phyloP scores from a whole-genome alignment of 2,797 vertebrate species.

The Falco columbarius region DNA sequence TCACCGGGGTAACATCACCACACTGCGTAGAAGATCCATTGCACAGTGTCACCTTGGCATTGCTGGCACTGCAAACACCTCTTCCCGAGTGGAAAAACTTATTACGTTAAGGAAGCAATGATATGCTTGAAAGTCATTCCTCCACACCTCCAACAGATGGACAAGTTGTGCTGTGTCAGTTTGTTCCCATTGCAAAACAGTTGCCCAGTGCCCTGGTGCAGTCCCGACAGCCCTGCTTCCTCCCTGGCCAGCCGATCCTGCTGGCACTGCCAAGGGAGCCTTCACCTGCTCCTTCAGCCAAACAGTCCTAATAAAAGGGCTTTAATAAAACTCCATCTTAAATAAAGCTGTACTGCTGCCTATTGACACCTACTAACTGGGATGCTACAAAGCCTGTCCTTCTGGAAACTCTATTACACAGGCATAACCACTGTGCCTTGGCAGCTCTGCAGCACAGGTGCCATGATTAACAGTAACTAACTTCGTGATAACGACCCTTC shows the following conservation, averaged over 20 bases:
- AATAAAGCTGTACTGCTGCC: neutral
- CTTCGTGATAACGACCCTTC: neutral
- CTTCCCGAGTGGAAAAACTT: neutral
- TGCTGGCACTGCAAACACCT: neutral
- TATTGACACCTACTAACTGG: neutral
- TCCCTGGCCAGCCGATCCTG: neutral
- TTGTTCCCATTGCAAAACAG: neutral
- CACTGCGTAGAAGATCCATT: neutral
- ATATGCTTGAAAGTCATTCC: neutral
- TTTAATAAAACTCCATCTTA: neutral
- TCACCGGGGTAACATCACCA: neutral
- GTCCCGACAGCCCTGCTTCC: neutral
- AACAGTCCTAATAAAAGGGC: neutral
- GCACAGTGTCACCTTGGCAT: neutral
- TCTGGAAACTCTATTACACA: neutral
- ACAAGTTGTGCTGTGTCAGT: neutral
- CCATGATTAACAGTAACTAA: neutral
- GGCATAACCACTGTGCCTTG: neutral
- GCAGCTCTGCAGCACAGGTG: neutral
- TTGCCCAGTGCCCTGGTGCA: accelerated
- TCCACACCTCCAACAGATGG: neutral
- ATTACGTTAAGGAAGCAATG: neutral
- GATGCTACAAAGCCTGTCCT: neutral
- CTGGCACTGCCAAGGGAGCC: neutral
- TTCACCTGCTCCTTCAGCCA: neutral